Conservation (phyloP, 2,113 vertebrate species). For the Clupea harengus region DNA sequence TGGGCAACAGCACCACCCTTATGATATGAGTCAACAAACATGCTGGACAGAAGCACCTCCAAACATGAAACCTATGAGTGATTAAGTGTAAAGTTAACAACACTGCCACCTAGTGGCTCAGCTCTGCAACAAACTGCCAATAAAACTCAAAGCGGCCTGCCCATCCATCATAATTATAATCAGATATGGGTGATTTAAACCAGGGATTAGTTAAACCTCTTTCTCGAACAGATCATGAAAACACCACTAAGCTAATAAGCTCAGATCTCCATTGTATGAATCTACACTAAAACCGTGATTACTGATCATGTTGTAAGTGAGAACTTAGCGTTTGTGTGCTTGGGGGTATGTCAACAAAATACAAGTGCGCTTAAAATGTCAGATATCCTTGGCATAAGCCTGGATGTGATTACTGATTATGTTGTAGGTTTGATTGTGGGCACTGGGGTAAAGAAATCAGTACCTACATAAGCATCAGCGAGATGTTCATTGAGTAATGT, state of each 20-base stretch:
- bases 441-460: not conserved
- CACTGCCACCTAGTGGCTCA: not conserved
- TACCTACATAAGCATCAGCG: too few species aligned
- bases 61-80: too few species aligned
- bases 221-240: not conserved
- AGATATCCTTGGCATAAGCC: too few species aligned
- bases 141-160: not conserved
- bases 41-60: not conserved
- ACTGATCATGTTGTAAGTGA: too few species aligned
- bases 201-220: not conserved
- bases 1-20: not conserved
- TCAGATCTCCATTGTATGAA: too few species aligned
- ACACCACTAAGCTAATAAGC: not conserved
- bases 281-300: not conserved
- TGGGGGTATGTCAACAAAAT: not conserved
- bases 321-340: not conserved
- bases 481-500: too few species aligned
- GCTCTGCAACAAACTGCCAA: not conserved
- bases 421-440: not conserved
- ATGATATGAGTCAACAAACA: not conserved
- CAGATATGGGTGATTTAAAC: not conserved
- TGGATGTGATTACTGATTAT: too few species aligned
- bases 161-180: not conserved
- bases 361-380: too few species aligned
- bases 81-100: not conserved